Evolutionary conservation across 2,113 vertebrate genomes (phyloP).

Genomic region (Aleadryas rufinucha): DNA sequence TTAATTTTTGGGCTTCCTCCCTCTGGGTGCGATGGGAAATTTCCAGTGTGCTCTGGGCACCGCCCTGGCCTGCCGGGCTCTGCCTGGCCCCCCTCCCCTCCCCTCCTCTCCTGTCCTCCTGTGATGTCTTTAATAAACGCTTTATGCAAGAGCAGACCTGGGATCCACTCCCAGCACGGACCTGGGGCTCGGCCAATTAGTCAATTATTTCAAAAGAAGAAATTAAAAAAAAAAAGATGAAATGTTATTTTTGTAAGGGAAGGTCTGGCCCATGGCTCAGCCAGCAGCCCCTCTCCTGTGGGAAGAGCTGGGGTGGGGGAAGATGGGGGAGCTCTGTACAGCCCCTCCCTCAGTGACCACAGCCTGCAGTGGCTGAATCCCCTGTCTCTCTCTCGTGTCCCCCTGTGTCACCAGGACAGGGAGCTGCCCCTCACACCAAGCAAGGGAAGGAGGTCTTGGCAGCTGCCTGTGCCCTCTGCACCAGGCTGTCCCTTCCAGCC

Average conservation of each 20-base stretch:
- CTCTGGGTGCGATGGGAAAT: constrained; percentile 39
- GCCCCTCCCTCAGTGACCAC: too few species aligned
- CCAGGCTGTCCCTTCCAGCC: not conserved
- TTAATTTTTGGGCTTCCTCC: constrained; percentile 29
- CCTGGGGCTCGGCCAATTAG: constrained; percentile 37
- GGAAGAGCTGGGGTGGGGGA: not conserved
- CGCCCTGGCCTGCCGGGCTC: not conserved
- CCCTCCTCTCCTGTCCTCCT: not conserved
- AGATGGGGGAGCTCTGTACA: not conserved
- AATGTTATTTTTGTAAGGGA: not conserved
- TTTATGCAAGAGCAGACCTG: constrained; percentile 42
- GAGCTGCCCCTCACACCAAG: not conserved
- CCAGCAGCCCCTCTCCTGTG: not conserved
- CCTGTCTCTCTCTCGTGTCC: fast-evolving
- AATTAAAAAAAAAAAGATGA: not conserved
- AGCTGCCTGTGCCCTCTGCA: not conserved
- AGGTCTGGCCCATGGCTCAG: not conserved
- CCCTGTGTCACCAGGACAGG: not conserved
- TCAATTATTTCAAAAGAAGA: constrained; percentile 37
- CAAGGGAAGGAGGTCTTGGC: not conserved
- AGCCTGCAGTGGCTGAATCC: not conserved
- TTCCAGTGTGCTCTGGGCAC: not conserved
- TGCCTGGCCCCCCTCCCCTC: not conserved
- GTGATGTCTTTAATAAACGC: not conserved
- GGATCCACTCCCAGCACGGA: constrained; percentile 21